phyloP scores from a whole-genome alignment of 2,888 invertebrate genomes.

The Rhimphoctona megacephalus region DNA sequence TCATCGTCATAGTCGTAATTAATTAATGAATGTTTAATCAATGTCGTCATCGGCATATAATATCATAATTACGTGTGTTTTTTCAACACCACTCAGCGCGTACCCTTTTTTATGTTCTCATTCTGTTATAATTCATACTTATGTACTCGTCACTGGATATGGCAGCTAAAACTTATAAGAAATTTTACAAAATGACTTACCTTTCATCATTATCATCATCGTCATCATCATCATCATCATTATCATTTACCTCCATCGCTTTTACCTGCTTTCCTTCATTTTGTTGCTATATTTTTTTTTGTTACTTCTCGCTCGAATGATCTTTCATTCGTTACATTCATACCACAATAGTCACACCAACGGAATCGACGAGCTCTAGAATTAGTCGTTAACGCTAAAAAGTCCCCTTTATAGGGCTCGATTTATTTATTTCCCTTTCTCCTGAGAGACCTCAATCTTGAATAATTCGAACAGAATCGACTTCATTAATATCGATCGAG shows the following conservation, averaged over 20 bases:
- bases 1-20: slow-evolving; percentile 70
- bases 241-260: slow-evolving; percentile 60
- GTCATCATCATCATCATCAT: slow-evolving; percentile 19
- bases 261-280: slow-evolving; percentile 64
- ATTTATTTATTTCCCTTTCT: background rate
- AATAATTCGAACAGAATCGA: slow-evolving; percentile 8
- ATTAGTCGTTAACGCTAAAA: slow-evolving; percentile 63
- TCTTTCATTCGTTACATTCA: slow-evolving; percentile 68
- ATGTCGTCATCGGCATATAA: slow-evolving; percentile 67
- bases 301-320: slow-evolving; percentile 66
- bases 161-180: slow-evolving; percentile 84
- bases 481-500: slow-evolving; percentile 17
- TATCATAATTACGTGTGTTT: slow-evolving; percentile 68
- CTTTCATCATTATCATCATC: slow-evolving; percentile 71
- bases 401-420: slow-evolving; percentile 35
- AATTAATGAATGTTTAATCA: slow-evolving; percentile 59
- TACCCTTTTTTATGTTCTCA: slow-evolving; percentile 67
- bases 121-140: slow-evolving; percentile 71
- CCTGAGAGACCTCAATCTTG: slow-evolving; percentile 5
- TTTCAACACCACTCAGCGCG: slow-evolving; percentile 76
- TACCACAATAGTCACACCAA: slow-evolving; percentile 74
- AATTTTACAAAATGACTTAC: slow-evolving; percentile 84
- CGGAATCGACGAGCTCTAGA: slow-evolving; percentile 71
- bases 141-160: slow-evolving; percentile 79
- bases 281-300: slow-evolving; percentile 44